Evolutionary conservation across 1,140 invertebrate genomes (phyloP), one percentile per base, ranked within the genome.

Genomic region (Megathymus violae): DNA sequence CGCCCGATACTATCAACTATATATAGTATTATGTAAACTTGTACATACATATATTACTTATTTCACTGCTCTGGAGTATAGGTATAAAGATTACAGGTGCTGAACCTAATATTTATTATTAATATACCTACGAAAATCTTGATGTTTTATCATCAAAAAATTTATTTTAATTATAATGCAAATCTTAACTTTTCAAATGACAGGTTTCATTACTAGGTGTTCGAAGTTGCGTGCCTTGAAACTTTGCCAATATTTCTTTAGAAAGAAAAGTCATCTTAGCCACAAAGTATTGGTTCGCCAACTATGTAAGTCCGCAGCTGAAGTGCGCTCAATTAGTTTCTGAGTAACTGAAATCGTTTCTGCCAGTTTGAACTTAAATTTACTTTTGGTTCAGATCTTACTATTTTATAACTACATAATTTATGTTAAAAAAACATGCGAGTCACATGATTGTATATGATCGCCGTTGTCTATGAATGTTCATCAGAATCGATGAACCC

Each of bases 221-320:
- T 27, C 10, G 44, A 41, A 41, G 13, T 41, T 41, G 6, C 38
- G 38, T 54, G 15, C 22, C 40, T 38, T 17, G 51, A 10, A 54
- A 54, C 36, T 54, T 54, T 54, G 40, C 51, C 51, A 54, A 54
- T 54, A 54, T 43, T 54, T 54, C 51, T 43, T 43, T 54, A 16
- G 38, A 13, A 27, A 54, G 38, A 41, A 25, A 54, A 54, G 19
- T 54, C 36, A 27, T 40, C 36, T 54, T 54, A 54, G 51, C 51
- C 51, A 54, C 51, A 54, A 41, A 54, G 51, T 27, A 43, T 41
- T 19, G 51, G 25, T 11, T 31, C 14, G 25, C 51, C 19, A 54
- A 43, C 36, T n/a, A n/a, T n/a, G n/a, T 54, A 15, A 13, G 36
- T 13, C 22, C 19, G 1, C 14, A 14, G 14, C 27, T 51, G 31